A percentile compares a stretch with the other conserved stretches of the same genome.
Evolutionary conservation across 2,888 invertebrate genomes (phyloP).

Genomic region (Melanostoma mellinum): DNA sequence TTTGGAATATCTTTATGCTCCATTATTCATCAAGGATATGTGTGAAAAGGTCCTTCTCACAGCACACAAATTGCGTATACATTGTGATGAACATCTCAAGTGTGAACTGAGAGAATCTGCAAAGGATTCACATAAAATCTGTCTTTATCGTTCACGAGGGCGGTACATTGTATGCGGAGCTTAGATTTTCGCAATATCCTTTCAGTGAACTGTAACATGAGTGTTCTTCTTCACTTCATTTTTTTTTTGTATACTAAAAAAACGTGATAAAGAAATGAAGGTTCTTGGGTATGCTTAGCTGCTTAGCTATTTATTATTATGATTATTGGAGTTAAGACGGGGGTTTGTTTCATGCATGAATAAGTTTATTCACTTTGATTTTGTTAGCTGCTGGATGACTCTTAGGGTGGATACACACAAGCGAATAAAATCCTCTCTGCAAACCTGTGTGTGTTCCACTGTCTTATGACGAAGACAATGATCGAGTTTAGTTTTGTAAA

Average conservation of each 20-base stretch:
- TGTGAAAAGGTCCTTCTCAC: constrained; percentile 66
- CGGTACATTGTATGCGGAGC: constrained; percentile 11
- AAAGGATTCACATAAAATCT: constrained; percentile 71
- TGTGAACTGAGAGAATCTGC: constrained; percentile 67
- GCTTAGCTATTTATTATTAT: constrained; percentile 72
- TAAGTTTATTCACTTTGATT: constrained; percentile 38
- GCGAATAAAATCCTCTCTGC: no score
- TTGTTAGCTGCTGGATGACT: background rate
- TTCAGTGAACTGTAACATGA: constrained; percentile 51
- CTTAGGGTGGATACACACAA: background rate
- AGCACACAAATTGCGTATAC: constrained; percentile 55
- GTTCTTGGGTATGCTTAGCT: constrained; percentile 62
- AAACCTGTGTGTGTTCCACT: no score
- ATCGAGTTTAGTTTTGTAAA: no score
- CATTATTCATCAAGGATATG: constrained; percentile 73
- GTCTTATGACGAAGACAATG: no score
- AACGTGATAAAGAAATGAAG: constrained; percentile 41
- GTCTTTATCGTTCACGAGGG: constrained; percentile 52
- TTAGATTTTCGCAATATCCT: constrained; percentile 68
- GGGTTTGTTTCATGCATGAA: constrained; percentile 67
- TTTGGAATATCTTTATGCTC: constrained; percentile 70
- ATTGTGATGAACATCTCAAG: constrained; percentile 64
- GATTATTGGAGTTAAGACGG: constrained; percentile 54
- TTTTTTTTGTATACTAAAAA: constrained; percentile 38
- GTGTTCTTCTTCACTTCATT: background rate